Evolutionary conservation across 2,888 invertebrate genomes (phyloP).

Genomic region (Conops quadrifasciatus): DNA sequence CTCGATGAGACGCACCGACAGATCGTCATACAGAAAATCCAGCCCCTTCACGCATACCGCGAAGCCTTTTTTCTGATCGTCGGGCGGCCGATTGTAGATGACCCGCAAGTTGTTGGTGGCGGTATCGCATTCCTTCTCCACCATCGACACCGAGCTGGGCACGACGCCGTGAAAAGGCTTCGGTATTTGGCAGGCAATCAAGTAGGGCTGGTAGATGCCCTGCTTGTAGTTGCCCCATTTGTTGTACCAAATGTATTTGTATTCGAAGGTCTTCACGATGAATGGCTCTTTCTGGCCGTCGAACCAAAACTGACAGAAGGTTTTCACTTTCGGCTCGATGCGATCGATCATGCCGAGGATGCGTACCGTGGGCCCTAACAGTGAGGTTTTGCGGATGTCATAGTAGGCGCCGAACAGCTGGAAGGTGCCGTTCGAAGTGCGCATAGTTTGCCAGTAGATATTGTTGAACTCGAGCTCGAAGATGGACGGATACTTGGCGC

Average conservation of each 20-base stretch:
- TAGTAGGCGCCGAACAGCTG: conserved; percentile 91
- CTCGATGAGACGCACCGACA: conserved; percentile 88
- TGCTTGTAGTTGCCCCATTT: conserved; percentile 95
- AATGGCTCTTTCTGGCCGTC: conserved; percentile 83
- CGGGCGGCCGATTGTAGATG: conserved; percentile 78
- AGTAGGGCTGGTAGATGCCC: conserved; percentile 89
- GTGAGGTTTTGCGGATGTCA: conserved; percentile 80
- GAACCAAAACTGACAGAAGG: conserved; percentile 91
- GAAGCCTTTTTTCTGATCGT: conserved; percentile 75
- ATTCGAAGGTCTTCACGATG: conserved; percentile 83
- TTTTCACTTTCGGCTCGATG: conserved; percentile 82
- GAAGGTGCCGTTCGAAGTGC: conserved; percentile 85
- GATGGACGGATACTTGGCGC: conserved; percentile 86
- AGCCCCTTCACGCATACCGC: conserved; percentile 94
- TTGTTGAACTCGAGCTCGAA: conserved; percentile 94
- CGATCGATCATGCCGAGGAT: conserved; percentile 90
- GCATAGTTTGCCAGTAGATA: conserved; percentile 90
- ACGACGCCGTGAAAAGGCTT: conserved; percentile 75
- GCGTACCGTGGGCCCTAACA: conserved; percentile 83
- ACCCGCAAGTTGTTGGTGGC: conserved; percentile 86
- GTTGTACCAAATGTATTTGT: conserved; percentile 93
- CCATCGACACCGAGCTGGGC: conserved; percentile 86
- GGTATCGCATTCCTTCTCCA: conserved; percentile 84
- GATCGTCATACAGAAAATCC: conserved; percentile 90
- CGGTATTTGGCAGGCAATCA: conserved; percentile 89